phyloP scores from a whole-genome alignment of 2,888 invertebrate genomes.

The Ethmia dodecea region DNA sequence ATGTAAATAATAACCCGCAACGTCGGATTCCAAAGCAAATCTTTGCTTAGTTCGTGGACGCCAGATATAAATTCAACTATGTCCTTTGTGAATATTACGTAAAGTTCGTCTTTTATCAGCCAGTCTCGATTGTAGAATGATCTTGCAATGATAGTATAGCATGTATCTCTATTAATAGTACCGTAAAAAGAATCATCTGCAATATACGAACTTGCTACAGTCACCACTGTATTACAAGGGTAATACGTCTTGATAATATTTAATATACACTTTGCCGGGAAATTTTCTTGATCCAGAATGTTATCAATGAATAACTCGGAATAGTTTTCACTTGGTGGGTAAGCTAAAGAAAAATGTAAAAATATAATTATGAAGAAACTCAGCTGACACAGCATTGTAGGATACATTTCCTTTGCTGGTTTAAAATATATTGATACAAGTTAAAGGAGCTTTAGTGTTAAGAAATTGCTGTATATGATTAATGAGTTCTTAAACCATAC shows the following conservation, averaged over 20 bases:
- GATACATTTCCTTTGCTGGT: too few relatives aligned
- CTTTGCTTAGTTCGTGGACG: constrained; percentile 5
- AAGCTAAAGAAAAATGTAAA: too few relatives aligned
- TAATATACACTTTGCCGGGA: neutral
- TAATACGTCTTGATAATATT: neutral
- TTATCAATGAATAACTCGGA: neutral
- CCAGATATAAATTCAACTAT: constrained; percentile 1
- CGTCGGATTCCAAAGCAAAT: constrained; percentile 18
- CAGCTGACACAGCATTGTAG: too few relatives aligned
- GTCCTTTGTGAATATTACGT: constrained; percentile 12
- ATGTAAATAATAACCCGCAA: constrained; percentile 15
- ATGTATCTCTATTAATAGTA: neutral
- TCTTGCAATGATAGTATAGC: constrained; percentile 8
- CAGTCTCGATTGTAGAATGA: constrained; percentile 1
- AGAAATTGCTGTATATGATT: too few relatives aligned
- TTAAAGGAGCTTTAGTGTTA: too few relatives aligned
- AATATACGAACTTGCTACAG: neutral
- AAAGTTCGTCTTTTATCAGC: constrained; percentile 7
- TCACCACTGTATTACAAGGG: neutral
- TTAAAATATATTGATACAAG: too few relatives aligned
- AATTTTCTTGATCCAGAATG: neutral
- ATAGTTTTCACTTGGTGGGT: neutral
- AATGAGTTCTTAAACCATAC: too few relatives aligned
- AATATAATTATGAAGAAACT: too few relatives aligned
- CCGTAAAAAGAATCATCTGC: neutral